Evolutionary conservation across 2,113 vertebrate species (phyloP).

Genomic region (Coracopsis vasa): DNA sequence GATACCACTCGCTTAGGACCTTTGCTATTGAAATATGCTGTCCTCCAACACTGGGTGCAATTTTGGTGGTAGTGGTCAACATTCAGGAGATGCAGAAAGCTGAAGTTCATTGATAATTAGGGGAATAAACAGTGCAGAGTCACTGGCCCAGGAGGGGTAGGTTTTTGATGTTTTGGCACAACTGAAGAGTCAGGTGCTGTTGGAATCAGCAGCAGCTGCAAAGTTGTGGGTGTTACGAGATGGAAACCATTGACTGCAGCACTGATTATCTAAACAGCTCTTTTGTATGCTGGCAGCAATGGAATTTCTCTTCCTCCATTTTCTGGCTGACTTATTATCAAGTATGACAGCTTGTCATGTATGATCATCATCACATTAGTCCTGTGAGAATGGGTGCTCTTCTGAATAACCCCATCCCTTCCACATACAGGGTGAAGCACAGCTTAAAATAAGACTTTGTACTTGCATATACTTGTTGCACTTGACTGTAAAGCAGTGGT

Average conservation of each 20-base stretch:
- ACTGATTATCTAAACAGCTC: constrained; percentile 62
- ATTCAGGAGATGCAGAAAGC: background rate
- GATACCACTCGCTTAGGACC: fast-evolving
- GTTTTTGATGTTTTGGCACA: background rate
- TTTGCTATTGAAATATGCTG: background rate
- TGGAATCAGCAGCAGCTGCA: constrained; percentile 46
- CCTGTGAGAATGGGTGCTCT: background rate
- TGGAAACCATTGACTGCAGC: constrained; percentile 55
- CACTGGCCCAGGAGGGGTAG: background rate
- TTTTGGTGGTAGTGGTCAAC: background rate
- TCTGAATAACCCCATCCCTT: background rate
- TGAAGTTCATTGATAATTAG: background rate
- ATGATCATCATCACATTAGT: constrained; percentile 70
- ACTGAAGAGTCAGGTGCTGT: constrained; percentile 34
- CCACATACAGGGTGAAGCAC: background rate
- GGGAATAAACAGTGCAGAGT: background rate
- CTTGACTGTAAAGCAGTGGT: background rate
- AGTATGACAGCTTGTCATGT: constrained; percentile 84
- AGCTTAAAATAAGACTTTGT: background rate
- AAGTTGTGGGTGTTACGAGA: constrained; percentile 41
- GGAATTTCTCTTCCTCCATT: constrained; percentile 76
- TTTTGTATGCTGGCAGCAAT: constrained; percentile 45
- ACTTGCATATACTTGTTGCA: background rate
- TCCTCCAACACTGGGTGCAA: background rate
- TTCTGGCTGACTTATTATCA: constrained; percentile 77